Evolutionary conservation across 2,797 vertebrate genomes (phyloP).

Genomic region (Enteromius viviparus): DNA sequence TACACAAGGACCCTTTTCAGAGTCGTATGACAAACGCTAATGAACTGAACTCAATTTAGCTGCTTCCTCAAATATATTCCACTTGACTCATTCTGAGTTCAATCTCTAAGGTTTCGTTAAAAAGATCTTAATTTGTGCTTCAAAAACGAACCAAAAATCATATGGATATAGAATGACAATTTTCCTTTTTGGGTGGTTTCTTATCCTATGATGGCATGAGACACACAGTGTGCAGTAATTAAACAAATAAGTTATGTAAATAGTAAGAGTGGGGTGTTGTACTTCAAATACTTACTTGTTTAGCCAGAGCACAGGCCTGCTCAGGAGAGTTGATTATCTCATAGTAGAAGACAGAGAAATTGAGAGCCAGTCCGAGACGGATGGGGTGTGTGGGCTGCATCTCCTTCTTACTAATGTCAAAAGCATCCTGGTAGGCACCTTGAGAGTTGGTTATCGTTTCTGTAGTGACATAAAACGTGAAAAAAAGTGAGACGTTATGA

Average conservation of each 20-base stretch:
- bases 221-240: background rate
- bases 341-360: slow-evolving; percentile 91
- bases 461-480: slow-evolving; percentile 58
- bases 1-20: too few species aligned
- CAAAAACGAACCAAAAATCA: background rate
- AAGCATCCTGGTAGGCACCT: slow-evolving; percentile 85
- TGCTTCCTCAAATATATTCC: too few species aligned
- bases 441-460: slow-evolving; percentile 88
- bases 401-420: slow-evolving; percentile 88
- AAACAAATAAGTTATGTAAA: background rate
- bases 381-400: slow-evolving; percentile 92
- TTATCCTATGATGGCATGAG: background rate
- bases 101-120: too few species aligned
- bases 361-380: slow-evolving; percentile 88
- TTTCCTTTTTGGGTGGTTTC: background rate
- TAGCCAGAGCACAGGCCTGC: slow-evolving; percentile 86
- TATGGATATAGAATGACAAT: background rate
- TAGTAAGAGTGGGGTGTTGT: background rate
- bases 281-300: slow-evolving; percentile 76
- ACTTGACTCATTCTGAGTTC: too few species aligned
- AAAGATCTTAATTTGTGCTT: too few species aligned
- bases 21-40: too few species aligned
- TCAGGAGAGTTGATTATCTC: slow-evolving; percentile 90
- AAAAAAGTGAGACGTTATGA: background rate
- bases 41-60: too few species aligned